Conservation (phyloP, 2,888 invertebrate species). For the Phyllotreta cruciferae region DNA sequence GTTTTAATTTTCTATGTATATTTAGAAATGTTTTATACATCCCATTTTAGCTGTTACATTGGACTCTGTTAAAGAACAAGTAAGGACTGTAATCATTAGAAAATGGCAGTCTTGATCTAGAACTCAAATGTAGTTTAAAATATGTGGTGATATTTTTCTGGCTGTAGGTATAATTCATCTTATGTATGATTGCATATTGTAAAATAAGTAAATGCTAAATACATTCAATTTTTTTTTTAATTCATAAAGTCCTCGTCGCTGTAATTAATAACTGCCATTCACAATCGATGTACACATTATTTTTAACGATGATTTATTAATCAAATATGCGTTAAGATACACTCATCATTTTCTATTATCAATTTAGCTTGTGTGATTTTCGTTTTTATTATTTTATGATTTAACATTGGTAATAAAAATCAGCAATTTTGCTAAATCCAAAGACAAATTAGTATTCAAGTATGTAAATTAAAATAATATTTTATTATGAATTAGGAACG, state of each 20-base stretch:
- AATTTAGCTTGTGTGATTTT: too few species aligned
- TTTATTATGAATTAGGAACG: too few species aligned
- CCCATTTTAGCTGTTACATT: slow-evolving; percentile 56
- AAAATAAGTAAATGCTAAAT: slow-evolving; percentile 62
- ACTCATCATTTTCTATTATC: too few species aligned
- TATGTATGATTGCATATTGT: slow-evolving; percentile 62
- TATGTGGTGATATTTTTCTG: slow-evolving; percentile 63
- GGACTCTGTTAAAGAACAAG: slow-evolving; percentile 55
- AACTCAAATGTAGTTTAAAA: slow-evolving; percentile 62
- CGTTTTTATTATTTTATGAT: too few species aligned
- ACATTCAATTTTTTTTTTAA: slow-evolving; percentile 59
- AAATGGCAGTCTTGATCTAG: slow-evolving; percentile 59
- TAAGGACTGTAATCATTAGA: slow-evolving; percentile 53
- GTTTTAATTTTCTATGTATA: slow-evolving; percentile 61
- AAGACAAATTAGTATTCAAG: too few species aligned
- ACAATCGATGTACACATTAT: too few species aligned
- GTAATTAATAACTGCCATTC: too few species aligned
- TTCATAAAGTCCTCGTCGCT: slow-evolving; percentile 36
- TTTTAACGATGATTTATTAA: too few species aligned
- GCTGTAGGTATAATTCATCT: slow-evolving; percentile 62
- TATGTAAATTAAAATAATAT: too few species aligned
- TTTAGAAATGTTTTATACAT: slow-evolving; percentile 56
- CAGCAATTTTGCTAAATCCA: too few species aligned
- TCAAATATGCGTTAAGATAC: too few species aligned
- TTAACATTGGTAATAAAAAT: too few species aligned